phyloP scores from a whole-genome alignment of 2,888 invertebrate genomes.

The Prostheceraeus crozeri region DNA sequence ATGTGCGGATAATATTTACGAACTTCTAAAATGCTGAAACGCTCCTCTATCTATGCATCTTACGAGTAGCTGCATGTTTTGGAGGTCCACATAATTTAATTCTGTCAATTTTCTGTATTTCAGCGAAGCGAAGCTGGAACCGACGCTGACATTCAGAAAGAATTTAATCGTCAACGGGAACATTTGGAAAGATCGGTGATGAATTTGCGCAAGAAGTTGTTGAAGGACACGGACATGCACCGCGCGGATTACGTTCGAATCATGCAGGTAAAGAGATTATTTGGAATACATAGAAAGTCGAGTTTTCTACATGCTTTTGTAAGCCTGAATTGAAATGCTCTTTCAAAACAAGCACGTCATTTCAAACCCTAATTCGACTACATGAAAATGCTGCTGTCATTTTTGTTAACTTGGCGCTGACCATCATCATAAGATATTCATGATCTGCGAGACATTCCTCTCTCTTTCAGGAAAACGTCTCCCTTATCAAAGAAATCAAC shows the following conservation, averaged over 20 bases:
- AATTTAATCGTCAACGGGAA: constrained; percentile 66
- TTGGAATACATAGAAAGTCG: background rate
- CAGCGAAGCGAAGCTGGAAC: constrained; percentile 46
- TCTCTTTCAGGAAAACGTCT: constrained; percentile 68
- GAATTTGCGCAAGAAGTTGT: constrained; percentile 59
- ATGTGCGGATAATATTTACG: no score
- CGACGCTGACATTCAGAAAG: constrained; percentile 57
- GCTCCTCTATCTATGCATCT: no score
- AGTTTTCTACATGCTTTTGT: background rate
- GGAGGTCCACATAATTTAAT: no score
- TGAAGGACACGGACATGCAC: constrained; percentile 58
- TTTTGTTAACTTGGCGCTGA: no score
- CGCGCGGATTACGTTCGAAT: constrained; percentile 63
- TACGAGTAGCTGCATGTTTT: no score
- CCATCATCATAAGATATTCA: no score
- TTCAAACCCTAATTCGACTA: background rate
- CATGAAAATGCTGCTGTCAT: no score
- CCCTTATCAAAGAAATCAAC: constrained; percentile 70
- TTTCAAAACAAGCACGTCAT: background rate
- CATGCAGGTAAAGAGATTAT: constrained; percentile 60
- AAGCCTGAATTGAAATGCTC: background rate
- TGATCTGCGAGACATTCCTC: no score
- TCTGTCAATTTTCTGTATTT: background rate
- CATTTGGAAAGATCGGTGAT: constrained; percentile 68
- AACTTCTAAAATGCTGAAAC: no score